Conservation (phyloP, 2,113 vertebrate species). For the Amia ocellicauda region DNA sequence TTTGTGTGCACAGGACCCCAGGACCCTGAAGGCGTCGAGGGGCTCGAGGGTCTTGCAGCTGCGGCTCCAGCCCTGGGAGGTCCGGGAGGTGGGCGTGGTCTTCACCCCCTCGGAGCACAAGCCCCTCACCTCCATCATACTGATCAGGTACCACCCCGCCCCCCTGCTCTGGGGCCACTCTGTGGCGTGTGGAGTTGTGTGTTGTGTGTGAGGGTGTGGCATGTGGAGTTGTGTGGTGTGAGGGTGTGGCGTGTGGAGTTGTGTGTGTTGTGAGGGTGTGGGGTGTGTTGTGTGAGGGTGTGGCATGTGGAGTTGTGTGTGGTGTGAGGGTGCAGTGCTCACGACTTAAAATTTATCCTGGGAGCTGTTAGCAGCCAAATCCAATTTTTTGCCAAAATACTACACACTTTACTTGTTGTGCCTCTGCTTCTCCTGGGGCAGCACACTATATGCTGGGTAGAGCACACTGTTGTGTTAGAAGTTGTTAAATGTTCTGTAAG, state of each 20-base stretch:
- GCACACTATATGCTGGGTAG: too few species aligned
- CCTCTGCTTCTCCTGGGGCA: too few species aligned
- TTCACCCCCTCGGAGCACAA: slow-evolving; percentile 86
- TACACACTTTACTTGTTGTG: too few species aligned
- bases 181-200: not conserved
- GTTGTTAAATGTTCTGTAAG: too few species aligned
- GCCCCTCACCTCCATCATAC: slow-evolving; percentile 80
- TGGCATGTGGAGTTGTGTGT: too few species aligned
- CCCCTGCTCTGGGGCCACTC: not conserved
- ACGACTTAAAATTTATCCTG: too few species aligned
- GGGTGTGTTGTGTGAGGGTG: too few species aligned
- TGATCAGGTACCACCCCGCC: slow-evolving; percentile 73
- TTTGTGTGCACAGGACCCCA: slow-evolving; percentile 28
- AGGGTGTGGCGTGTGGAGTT: not conserved
- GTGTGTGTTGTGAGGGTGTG: not conserved
- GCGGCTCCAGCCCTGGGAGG: slow-evolving; percentile 80
- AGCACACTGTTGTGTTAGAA: too few species aligned
- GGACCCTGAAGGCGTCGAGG: slow-evolving; percentile 17
- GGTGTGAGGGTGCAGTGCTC: too few species aligned
- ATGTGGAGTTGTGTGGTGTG: not conserved
- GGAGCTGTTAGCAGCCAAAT: too few species aligned
- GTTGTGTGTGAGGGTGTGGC: not conserved
- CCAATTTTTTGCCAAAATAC: too few species aligned
- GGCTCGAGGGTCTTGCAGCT: slow-evolving; percentile 59
- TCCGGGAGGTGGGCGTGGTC: slow-evolving; percentile 73